Percentiles rank a stretch among this genome's conserved stretches.
These are phyloP conservation scores for Nineta flava DNA, from an alignment of 2,888 invertebrate genomes.

Conservation along the genomic window DNA sequence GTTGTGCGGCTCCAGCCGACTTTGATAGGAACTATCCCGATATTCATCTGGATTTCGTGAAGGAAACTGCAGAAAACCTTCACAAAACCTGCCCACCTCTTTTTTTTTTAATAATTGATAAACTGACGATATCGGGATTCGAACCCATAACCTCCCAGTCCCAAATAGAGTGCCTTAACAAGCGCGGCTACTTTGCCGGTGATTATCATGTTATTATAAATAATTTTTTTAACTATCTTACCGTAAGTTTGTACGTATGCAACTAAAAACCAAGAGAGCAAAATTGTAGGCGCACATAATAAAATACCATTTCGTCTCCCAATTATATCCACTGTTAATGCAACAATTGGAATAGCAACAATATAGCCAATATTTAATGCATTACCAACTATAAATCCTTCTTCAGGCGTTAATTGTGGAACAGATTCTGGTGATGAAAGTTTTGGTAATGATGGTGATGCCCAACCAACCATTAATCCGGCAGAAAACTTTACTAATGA, in stretches of 20 bases:
- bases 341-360: conserved; percentile 3
- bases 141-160: too few species aligned
- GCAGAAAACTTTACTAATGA: conserved; percentile 4
- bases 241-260: background rate
- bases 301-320: conserved; percentile 2
- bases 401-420: background rate
- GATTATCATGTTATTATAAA: too few species aligned
- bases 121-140: too few species aligned
- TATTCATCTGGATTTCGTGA: too few species aligned
- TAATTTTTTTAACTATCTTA: too few species aligned
- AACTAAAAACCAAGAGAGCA: conserved; percentile 1
- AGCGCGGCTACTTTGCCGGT: too few species aligned
- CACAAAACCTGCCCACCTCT: too few species aligned
- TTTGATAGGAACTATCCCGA: too few species aligned
- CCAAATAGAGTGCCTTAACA: too few species aligned
- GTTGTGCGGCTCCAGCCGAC: too few species aligned
- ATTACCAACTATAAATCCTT: conserved; percentile 2
- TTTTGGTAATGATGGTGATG: conserved; percentile 3
- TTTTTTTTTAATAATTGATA: too few species aligned
- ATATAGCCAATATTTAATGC: background rate
- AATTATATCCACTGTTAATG: background rate
- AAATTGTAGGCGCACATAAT: background rate
- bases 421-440: background rate
- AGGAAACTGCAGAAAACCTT: too few species aligned
- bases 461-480: conserved; percentile 4